Base-by-base conservation (phyloP, 2,888 invertebrate species). In the Troglohyphantes excavatus region DNA sequence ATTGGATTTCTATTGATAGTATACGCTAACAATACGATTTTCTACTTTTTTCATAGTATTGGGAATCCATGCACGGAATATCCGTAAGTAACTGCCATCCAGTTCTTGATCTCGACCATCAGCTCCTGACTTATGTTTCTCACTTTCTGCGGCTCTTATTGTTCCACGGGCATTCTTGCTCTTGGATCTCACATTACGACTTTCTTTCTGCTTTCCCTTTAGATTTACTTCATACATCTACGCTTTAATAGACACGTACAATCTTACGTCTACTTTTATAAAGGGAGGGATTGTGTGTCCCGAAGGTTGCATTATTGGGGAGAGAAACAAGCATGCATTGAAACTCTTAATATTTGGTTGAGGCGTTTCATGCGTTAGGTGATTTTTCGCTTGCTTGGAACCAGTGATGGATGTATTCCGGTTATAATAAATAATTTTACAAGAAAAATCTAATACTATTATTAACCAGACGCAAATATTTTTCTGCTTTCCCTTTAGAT, bases 31-130 rank as follows among this genome's bases (percentile, higher is more conserved):
- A 65, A 78, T 78, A 78, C 78, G 65, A 78, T 78, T 63, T 78
- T 43, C 65, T 33, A 39, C 39, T 39, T 78, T 63, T 65, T 78
- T 33, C 65, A 9, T 39, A 43, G 65, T 78, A 78, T 78, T 78
- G 78, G 43, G 78, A 78, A 78, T 63, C 78, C 78, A 78, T 78
- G 78, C 78, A 78, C 78, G 78, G 78, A 78, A 43, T 65, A 78
- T 63, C 27, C 46, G 63, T 65, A 78, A 78, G 78, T 63, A 78
- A 78, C 43, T 46, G 78, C 78, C 78, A 65, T 78, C 78, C 65
- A 39, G 19, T 78, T 63, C 43, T 65, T 65, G 78, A 78, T 78
- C 78, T 78, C 29, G 23, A 78, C 78, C 65, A 78, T 78, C 78
- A 78, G 78, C 63, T 65, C 43, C 65, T 78, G 78, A 78, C 78